Evolutionary conservation across 1,140 invertebrate species (phyloP), one percentile per base, ranked within the genome.

Genomic region (Campoletis sonorensis): DNA sequence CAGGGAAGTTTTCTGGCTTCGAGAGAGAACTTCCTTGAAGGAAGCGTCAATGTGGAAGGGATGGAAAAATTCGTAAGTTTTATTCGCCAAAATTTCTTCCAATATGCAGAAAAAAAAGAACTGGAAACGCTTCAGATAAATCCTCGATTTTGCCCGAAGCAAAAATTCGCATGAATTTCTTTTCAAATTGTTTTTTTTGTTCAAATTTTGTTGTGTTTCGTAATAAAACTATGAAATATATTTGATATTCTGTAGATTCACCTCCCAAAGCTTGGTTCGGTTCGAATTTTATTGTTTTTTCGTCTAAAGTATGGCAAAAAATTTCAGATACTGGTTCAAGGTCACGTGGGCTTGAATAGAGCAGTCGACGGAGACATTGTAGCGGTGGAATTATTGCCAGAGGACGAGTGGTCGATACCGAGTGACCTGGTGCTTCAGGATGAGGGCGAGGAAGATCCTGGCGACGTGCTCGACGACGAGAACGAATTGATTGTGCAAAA

Each of bases 351-450:
- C 81, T 93, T 99, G 33, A 99, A 99, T 92, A 93, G 99, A 79
- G 97, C 98, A n/a, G 95, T 99, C 4, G 97, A 99, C 92, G 98
- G 98, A 33, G 99, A 99, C 91, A 93, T 96, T 80, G 98, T 99
- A 16, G 98, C 97, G 15, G 91, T 99, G 79, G 95, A 99, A 92
- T 91, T 99, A 21, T 93, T 99, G 30, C 96, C 98, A 2, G 94
- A 99, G 92, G 93, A 94, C 67, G 92, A 99, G 87, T 99, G 99
- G 99, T 95, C 95, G 72, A 92, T 94, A 40, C 96, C 98, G 23
- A 96, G 96, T 91, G 96, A 96, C 82, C 95, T 98, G 84, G 95
- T 98, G 72, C 90, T 98, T 23, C 93, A 96, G 89, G 97, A 98
- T 87, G 97, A 97, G 87, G 94, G 95, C 78, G 91, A 91, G 51